Percentiles rank a stretch among this genome's conserved stretches.
Evolutionary conservation across 2,113 vertebrate genomes (phyloP).

Genomic region (Pelmatolapia mariae): DNA sequence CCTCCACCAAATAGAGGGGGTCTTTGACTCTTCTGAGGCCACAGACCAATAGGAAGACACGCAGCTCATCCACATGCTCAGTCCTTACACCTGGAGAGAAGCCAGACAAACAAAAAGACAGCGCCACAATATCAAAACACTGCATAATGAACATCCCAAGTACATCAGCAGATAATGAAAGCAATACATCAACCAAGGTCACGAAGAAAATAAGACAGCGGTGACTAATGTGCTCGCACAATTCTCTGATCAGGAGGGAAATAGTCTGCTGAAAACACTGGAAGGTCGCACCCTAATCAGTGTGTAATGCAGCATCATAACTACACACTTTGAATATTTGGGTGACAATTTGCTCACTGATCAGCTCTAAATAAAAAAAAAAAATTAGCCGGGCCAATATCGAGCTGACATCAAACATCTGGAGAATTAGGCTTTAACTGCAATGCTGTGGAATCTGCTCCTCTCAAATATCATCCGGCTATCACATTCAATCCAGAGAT

Average conservation of each 20-base stretch:
- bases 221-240: slow-evolving; percentile 62
- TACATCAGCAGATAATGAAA: slow-evolving; percentile 65
- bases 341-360: neutral
- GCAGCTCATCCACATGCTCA: slow-evolving; percentile 33
- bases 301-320: slow-evolving; percentile 20
- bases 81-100: slow-evolving; percentile 64
- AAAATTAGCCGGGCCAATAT: neutral
- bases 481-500: slow-evolving; percentile 26
- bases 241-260: slow-evolving; percentile 54
- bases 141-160: slow-evolving; percentile 60
- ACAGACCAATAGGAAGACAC: slow-evolving; percentile 81
- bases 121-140: slow-evolving; percentile 53
- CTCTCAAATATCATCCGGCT: slow-evolving; percentile 1
- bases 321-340: neutral
- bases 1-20: slow-evolving; percentile 80
- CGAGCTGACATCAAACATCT: neutral
- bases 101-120: slow-evolving; percentile 43
- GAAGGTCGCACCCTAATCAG: slow-evolving; percentile 43
- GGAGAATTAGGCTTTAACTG: neutral
- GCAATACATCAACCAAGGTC: slow-evolving; percentile 71
- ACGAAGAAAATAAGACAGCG: slow-evolving; percentile 53
- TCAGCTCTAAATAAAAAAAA: neutral
- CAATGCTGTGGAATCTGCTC: neutral
- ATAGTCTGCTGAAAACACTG: slow-evolving; percentile 22
- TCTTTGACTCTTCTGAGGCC: slow-evolving; percentile 88